phyloP scores from a whole-genome alignment of 2,888 invertebrate species.

The Clanis bilineata region DNA sequence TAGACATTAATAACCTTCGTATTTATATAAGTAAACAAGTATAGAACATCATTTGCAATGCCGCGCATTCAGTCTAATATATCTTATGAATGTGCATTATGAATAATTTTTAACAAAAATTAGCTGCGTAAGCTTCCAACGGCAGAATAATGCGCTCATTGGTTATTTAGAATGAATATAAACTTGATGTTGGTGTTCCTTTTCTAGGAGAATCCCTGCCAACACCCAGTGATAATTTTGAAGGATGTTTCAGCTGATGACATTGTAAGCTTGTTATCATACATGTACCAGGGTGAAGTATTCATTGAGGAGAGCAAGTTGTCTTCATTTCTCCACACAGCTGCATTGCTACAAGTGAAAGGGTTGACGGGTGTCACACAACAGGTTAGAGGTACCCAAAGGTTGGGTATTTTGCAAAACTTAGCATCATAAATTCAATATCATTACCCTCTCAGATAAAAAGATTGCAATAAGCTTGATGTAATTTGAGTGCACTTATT shows the following conservation, averaged over 20 bases:
- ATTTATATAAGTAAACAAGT: constrained; percentile 50
- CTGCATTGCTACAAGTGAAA: constrained; percentile 85
- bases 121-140: not conserved
- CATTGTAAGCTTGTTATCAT: constrained; percentile 85
- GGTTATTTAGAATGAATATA: not conserved
- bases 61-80: constrained; percentile 11
- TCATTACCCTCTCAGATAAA: no score
- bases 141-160: not conserved
- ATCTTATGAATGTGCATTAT: not conserved
- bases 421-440: no score
- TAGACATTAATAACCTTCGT: constrained; percentile 75
- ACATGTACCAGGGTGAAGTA: constrained; percentile 88
- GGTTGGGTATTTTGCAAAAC: no score
- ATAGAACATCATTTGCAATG: constrained; percentile 25
- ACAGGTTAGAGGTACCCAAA: constrained; percentile 62
- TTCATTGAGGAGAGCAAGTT: constrained; percentile 86
- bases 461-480: no score
- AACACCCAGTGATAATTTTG: constrained; percentile 87
- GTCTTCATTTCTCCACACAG: constrained; percentile 85
- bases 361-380: constrained; percentile 83
- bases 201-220: constrained; percentile 86
- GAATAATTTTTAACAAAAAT: not conserved
- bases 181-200: not conserved
- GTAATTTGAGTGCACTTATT: no score
- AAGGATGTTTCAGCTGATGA: constrained; percentile 86